Base-by-base conservation (phyloP, 1,140 invertebrate species). In the Dryas iulia region DNA sequence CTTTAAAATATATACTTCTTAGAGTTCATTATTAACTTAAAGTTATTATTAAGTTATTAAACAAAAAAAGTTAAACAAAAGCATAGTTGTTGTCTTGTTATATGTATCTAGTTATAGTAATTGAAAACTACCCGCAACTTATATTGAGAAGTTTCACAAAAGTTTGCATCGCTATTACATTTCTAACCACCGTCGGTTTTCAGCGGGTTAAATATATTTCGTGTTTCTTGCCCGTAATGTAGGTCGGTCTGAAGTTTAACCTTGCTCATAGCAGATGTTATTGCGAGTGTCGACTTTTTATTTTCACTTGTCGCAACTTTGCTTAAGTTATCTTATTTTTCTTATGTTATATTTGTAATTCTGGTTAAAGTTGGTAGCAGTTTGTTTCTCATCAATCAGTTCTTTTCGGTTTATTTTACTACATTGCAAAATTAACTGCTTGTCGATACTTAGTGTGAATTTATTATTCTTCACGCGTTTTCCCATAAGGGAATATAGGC, bases 241-340 rank as follows among this genome's bases (percentile, higher is more conserved):
- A 54, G 35, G 39, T 60, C 39, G 39, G 18, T 47, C 14, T 67
- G 31, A 60, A 67, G 39, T 58, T 30, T 10, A 67, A 60, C 58
- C 30, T 67, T 25, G 28, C 21, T 33, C 7, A 31, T 30, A 54
- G 35, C 58, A 67, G 65, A 67, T 67, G 58, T 67, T 67, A 21
- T 47, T 60, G 65, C 57, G 35, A 66, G 24, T 67, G 65, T 35
- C 28, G 28, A 53, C 39, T 47, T 47, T 47, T 47, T 47, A 47
- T 47, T 21, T 47, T 47, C 14, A 18, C 18, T 47, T 47, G 18
- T 47, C 39, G 18, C 39, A 10, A 47, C 39, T 60, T 67, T 60
- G 33, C 33, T 60, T 66, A 54, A 30, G 14, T 67, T 67, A 59
- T 67, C 1, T 67, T 66, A 57, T 30, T 31, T 31, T 4, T 31